Evolutionary conservation across 2,888 invertebrate genomes (phyloP).

Genomic region (Dasypolia templi): DNA sequence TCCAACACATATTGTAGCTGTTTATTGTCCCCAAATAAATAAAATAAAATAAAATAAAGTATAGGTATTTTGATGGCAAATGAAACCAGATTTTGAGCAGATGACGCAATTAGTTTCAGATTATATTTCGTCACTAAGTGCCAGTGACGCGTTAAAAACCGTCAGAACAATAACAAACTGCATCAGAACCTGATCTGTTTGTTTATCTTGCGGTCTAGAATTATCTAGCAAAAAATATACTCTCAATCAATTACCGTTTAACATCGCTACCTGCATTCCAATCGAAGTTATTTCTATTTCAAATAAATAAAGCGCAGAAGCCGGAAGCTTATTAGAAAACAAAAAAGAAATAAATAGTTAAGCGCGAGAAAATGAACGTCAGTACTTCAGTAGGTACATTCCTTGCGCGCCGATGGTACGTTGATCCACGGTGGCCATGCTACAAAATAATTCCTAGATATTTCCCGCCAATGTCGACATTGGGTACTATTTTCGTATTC

Average conservation of each 20-base stretch:
- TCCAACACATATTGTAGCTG: too few relatives aligned
- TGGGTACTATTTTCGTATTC: constrained; percentile 72
- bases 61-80: too few relatives aligned
- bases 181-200: constrained; percentile 7
- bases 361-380: constrained; percentile 36
- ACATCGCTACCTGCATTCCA: constrained; percentile 31
- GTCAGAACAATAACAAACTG: constrained; percentile 32
- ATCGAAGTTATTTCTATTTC: constrained; percentile 7
- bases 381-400: constrained; percentile 20
- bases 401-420: constrained; percentile 22
- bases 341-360: constrained; percentile 10
- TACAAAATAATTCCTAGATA: constrained; percentile 55
- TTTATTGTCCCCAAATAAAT: too few relatives aligned
- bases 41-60: too few relatives aligned
- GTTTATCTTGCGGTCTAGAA: constrained; percentile 10
- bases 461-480: constrained; percentile 69
- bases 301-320: constrained; percentile 30
- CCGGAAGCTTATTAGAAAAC: constrained; percentile 26
- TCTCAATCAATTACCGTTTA: constrained; percentile 5
- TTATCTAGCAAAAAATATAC: constrained; percentile 26
- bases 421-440: constrained; percentile 54
- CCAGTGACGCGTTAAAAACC: not conserved
- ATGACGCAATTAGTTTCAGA: too few relatives aligned
- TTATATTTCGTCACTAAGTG: too few relatives aligned
- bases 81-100: too few relatives aligned